These are phyloP conservation scores for Aleiodes testaceus DNA, from an alignment of 2,888 invertebrate species.

Conservation along the genomic window DNA sequence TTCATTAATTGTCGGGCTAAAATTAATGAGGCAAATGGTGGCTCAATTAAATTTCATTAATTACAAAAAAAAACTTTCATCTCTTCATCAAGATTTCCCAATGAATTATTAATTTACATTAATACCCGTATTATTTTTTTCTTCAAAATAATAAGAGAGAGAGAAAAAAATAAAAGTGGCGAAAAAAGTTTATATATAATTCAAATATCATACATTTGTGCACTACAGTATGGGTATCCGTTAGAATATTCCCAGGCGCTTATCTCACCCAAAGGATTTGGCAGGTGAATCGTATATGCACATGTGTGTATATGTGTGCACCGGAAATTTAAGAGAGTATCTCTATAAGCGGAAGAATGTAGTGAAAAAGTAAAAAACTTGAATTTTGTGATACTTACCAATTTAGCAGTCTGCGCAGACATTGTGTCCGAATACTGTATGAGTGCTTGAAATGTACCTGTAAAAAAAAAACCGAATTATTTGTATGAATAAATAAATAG, in stretches of 20 bases:
- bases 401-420: slow-evolving; percentile 97
- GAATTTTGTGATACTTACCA: slow-evolving; percentile 77
- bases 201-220: slow-evolving; percentile 30
- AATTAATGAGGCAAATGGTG: too few relatives aligned
- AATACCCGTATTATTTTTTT: too few relatives aligned
- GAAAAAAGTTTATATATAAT: slow-evolving; percentile 26
- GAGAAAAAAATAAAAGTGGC: neutral
- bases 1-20: too few relatives aligned
- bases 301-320: slow-evolving; percentile 36
- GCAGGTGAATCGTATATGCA: slow-evolving; percentile 21
- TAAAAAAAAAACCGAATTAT: slow-evolving; percentile 31
- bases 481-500: slow-evolving; percentile 7
- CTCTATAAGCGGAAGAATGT: slow-evolving; percentile 28
- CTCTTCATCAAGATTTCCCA: too few relatives aligned
- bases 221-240: slow-evolving; percentile 37
- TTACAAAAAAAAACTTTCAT: too few relatives aligned
- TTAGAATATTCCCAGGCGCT: slow-evolving; percentile 51
- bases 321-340: slow-evolving; percentile 53
- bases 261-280: slow-evolving; percentile 45
- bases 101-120: too few relatives aligned
- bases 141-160: too few relatives aligned
- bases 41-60: too few relatives aligned
- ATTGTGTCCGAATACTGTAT: slow-evolving; percentile 98
- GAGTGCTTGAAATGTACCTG: slow-evolving; percentile 98
- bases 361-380: slow-evolving; percentile 5